Conservation (phyloP, 1,140 invertebrate species). For the Steinernema feltiae region DNA sequence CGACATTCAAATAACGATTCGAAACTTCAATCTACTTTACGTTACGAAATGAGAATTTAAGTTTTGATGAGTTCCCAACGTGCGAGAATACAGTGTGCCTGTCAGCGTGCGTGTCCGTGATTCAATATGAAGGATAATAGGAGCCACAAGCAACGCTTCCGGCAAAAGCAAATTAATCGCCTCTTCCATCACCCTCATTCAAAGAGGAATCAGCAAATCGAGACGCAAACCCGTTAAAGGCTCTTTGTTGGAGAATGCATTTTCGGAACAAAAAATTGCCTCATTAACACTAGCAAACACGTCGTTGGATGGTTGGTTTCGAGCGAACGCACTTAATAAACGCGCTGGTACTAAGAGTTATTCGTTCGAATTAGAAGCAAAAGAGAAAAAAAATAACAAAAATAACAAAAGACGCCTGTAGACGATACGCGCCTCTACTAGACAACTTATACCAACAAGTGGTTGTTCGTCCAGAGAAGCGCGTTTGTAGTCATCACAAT, state of each 20-base stretch:
- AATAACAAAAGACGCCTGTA: not conserved
- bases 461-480: not conserved
- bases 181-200: not conserved
- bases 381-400: not conserved
- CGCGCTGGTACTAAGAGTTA: not conserved
- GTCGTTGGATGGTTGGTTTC: not conserved
- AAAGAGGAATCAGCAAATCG: not conserved
- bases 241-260: not conserved
- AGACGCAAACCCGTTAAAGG: not conserved
- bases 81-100: no score
- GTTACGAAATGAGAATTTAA: no score
- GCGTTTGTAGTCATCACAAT: not conserved
- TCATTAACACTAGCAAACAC: conserved; percentile 3
- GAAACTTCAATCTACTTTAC: no score
- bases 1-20: no score
- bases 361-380: not conserved
- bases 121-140: not conserved
- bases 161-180: not conserved
- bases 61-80: no score
- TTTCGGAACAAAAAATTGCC: not conserved
- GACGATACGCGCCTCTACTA: not conserved
- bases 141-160: not conserved
- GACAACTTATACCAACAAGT: not conserved
- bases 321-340: not conserved
- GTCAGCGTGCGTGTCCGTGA: no score